These are phyloP conservation scores for Anarrhichthys ocellatus DNA, from an alignment of 2,113 vertebrate genomes.

Conservation along the genomic window DNA sequence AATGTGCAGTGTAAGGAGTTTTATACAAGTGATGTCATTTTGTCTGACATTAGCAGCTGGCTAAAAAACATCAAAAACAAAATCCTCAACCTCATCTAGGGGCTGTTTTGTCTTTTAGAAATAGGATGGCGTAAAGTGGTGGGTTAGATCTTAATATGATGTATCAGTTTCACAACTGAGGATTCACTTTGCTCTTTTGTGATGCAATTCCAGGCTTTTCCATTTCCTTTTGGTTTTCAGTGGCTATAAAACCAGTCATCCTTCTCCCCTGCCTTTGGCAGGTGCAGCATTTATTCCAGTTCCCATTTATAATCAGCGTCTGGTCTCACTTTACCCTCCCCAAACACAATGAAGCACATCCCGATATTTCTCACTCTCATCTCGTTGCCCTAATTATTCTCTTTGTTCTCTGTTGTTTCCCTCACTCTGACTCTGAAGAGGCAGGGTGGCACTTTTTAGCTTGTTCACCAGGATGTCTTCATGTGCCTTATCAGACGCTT, in stretches of 20 bases:
- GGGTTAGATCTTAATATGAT: not conserved
- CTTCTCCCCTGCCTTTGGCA: constrained; percentile 32
- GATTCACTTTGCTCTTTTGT: constrained; percentile 2
- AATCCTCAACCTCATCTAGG: not conserved
- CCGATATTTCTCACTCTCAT: constrained; percentile 19
- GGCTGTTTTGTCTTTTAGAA: not conserved
- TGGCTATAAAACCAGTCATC: constrained; percentile 43
- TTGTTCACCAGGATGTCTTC: constrained; percentile 1
- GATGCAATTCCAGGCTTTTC: constrained; percentile 37
- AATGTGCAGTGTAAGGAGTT: constrained; percentile 6
- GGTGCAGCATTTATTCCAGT: constrained; percentile 10
- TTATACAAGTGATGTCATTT: not conserved
- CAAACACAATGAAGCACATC: constrained; percentile 34
- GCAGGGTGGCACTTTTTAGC: constrained; percentile 16
- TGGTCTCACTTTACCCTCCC: constrained; percentile 14
- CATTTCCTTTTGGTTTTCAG: constrained; percentile 20
- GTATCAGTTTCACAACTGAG: constrained; percentile 12
- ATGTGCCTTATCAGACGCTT: constrained; percentile 6
- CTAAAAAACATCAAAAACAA: not conserved
- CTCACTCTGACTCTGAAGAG: not conserved
- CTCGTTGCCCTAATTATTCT: constrained; percentile 19
- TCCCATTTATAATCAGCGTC: constrained; percentile 36
- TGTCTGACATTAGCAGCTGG: not conserved
- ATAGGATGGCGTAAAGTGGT: not conserved
- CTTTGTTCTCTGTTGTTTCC: constrained; percentile 24